A percentile compares a stretch with the other conserved stretches of the same genome.
Conservation (phyloP, 2,888 invertebrate species). For the Megastigmus dorsalis region DNA sequence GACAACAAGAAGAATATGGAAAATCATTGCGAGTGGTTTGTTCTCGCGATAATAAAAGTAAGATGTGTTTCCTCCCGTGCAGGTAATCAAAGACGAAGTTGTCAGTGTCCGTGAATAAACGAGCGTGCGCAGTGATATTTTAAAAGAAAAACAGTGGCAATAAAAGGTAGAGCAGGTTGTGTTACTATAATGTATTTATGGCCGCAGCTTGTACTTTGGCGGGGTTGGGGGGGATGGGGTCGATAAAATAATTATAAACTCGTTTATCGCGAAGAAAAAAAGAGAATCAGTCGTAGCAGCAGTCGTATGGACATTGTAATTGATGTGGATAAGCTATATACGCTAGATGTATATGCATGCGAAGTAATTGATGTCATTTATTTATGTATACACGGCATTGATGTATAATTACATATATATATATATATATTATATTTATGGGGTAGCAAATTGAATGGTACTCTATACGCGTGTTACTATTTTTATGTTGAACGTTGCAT, state of each 20-base stretch:
- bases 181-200: constrained; percentile 4
- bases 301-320: background rate
- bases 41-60: too few species aligned
- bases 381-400: background rate
- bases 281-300: background rate
- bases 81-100: background rate
- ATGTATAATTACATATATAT: background rate
- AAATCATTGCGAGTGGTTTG: too few species aligned
- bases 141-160: background rate
- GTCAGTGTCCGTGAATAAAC: background rate
- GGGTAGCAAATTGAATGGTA: background rate
- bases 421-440: constrained; percentile 13
- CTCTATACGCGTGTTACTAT: background rate
- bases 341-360: background rate
- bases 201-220: background rate
- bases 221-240: too few species aligned
- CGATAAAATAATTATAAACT: constrained; percentile 38
- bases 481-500: too few species aligned
- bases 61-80: too few species aligned
- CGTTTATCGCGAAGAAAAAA: constrained; percentile 2
- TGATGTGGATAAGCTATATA: background rate
- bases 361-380: background rate
- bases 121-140: background rate
- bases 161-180: background rate
- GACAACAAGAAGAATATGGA: too few species aligned